A percentile compares a stretch with the other conserved stretches of the same genome.
Conservation (phyloP, 2,113 vertebrate genomes). For the Upupa epops region DNA sequence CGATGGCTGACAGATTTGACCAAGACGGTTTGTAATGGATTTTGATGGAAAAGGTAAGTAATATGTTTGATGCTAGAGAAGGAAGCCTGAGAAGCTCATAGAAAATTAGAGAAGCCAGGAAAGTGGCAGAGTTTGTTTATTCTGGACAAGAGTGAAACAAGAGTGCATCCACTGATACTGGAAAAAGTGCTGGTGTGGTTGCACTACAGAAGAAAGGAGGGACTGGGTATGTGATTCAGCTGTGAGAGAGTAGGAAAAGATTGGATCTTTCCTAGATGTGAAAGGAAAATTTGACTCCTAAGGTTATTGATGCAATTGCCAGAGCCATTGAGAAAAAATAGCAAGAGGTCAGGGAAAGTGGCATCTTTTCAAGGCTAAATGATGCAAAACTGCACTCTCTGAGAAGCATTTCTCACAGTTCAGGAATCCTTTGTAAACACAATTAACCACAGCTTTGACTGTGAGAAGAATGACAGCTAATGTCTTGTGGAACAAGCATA, state of each 20-base stretch:
- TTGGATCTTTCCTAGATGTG: slow-evolving; percentile 6
- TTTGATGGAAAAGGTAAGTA: not conserved
- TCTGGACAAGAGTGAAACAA: not conserved
- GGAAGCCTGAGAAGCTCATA: not conserved
- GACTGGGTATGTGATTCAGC: not conserved
- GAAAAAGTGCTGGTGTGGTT: not conserved
- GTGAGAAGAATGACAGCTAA: not conserved
- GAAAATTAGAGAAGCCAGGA: not conserved
- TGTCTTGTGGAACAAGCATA: not conserved
- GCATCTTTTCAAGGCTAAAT: slow-evolving; percentile 38
- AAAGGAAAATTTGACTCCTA: slow-evolving; percentile 33
- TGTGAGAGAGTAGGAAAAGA: slow-evolving; percentile 1
- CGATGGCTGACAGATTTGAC: rapidly evolving
- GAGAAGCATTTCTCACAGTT: slow-evolving; percentile 39
- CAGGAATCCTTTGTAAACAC: slow-evolving; percentile 16
- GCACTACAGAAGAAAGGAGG: not conserved
- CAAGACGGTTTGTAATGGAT: not conserved
- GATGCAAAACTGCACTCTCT: not conserved
- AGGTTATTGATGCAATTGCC: slow-evolving; percentile 22
- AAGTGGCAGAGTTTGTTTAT: not conserved
- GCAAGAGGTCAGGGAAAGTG: slow-evolving; percentile 37
- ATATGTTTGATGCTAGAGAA: not conserved
- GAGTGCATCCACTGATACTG: not conserved
- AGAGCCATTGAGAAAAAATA: not conserved
- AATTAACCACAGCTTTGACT: not conserved